Base-by-base conservation (phyloP, 1,140 invertebrate species). In the Drosophila carrolli region DNA sequence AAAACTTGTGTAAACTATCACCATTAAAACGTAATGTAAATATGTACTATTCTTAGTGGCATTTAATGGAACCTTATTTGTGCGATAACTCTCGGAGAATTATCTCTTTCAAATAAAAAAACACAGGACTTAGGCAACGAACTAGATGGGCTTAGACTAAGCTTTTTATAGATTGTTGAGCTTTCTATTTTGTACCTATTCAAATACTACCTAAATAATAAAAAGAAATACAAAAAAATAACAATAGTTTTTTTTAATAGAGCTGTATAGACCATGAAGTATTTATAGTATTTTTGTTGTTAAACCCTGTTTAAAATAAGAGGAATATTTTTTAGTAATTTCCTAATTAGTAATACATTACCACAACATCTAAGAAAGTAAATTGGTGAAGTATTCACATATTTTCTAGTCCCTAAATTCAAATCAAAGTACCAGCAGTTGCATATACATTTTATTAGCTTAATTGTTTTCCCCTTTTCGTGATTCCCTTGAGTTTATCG, bases 21-120 rank as follows among this genome's bases (percentile, higher is more conserved):
- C 8, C 40, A 48, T 37, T 54, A 61, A 38, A 48, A 57, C 14
- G 16, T 57, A 41, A 58, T 86, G 82, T 86, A 86, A 86, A 82
- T 88, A 86, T 88, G 61, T 86, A 78, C 60, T 77, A 73, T 78
- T 27, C 19, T 23, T 44, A 29, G 41, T 16, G 51, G 23, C 16
- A 14, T 56, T 65, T 27, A 59, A 32, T 14, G 13, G 16, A 13
- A 40, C 32, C n/a, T 61, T 76, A 68, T 68, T 76, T 56, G 27
- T 27, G 23, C 3, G 46, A 59, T 75, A 55, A 50, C 37, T 66
- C 16, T 46, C 0, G 0, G 2, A 5, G n/a, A 65, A 58, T 65
- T 53, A 58, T 75, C 53, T 51, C 19, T 47, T 0, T 46, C 4
- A 53, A 75, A 58, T 75, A 53, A 53, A 62, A 62, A 50, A 32